phyloP scores from a whole-genome alignment of 2,113 vertebrate genomes.

The Chlorodrepanis virens region DNA sequence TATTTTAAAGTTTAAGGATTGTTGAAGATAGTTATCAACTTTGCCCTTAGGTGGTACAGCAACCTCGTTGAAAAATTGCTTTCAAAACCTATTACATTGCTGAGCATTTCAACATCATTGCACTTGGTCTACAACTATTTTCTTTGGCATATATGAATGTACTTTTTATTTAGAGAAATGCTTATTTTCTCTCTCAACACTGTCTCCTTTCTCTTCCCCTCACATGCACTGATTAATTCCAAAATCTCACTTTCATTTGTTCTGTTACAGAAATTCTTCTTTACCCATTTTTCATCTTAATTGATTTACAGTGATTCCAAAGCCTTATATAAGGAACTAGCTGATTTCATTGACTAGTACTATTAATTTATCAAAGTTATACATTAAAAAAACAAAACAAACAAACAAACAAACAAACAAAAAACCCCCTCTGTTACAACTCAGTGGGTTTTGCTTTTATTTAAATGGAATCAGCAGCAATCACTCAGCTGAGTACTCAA shows the following conservation, averaged over 20 bases:
- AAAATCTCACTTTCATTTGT: neutral
- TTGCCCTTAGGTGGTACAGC: neutral
- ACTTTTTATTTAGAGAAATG: neutral
- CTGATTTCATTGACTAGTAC: neutral
- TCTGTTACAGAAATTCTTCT: neutral
- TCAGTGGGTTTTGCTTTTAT: neutral
- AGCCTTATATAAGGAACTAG: neutral
- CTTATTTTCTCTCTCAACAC: neutral
- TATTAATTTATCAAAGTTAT: neutral
- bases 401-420: too few species aligned
- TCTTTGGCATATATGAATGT: neutral
- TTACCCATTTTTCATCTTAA: neutral
- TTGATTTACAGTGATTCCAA: neutral
- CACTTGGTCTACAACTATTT: neutral
- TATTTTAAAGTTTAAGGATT: neutral
- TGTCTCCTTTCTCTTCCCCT: neutral
- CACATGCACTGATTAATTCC: neutral
- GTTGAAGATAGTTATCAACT: neutral
- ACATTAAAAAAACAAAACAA: neutral
- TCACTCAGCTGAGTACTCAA: neutral
- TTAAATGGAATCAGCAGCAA: neutral
- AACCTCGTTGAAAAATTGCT: neutral
- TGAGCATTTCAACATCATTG: neutral
- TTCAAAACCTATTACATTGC: neutral
- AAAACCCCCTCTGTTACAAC: neutral